Percentiles rank a stretch among this genome's conserved stretches.
Conservation (phyloP, 2,113 vertebrate species). For the Anser brachyrhynchus region DNA sequence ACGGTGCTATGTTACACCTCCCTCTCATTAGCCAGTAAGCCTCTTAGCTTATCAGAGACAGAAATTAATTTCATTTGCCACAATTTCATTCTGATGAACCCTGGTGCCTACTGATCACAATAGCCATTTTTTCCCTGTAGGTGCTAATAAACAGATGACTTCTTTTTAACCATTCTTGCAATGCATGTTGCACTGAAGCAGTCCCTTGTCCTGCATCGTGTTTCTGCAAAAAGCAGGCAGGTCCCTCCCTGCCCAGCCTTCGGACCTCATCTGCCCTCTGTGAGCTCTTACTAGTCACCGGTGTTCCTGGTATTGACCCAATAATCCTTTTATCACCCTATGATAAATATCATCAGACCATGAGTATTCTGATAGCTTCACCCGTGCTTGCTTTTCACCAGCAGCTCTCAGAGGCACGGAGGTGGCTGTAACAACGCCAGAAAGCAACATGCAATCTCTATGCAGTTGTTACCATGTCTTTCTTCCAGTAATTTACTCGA, state of each 20-base stretch:
- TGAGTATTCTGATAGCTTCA: not conserved
- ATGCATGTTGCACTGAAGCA: fast-evolving
- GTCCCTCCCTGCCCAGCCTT: not conserved
- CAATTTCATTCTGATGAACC: constrained; percentile 29
- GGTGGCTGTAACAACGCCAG: not conserved
- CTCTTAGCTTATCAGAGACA: constrained; percentile 42
- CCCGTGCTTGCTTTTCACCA: too few relatives aligned
- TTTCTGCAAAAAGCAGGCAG: not conserved
- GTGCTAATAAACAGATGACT: not conserved
- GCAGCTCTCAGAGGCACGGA: not conserved
- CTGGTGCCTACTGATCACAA: not conserved
- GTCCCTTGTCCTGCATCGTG: not conserved
- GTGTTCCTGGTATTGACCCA: fast-evolving
- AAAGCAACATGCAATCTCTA: not conserved
- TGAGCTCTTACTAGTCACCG: not conserved
- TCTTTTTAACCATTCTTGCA: not conserved
- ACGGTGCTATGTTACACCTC: not conserved
- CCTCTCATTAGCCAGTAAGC: constrained; percentile 28
- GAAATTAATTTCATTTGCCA: constrained; percentile 38
- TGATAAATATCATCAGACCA: not conserved
- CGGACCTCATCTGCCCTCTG: not conserved
- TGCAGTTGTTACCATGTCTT: fast-evolving
- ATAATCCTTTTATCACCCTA: not conserved
- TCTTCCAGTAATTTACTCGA: not conserved
- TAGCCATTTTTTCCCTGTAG: not conserved